A percentile compares a stretch with the other conserved stretches of the same genome.
These are phyloP conservation scores for Chrysocyon brachyurus DNA, from an alignment of 2,797 vertebrate species.

Conservation along the genomic window DNA sequence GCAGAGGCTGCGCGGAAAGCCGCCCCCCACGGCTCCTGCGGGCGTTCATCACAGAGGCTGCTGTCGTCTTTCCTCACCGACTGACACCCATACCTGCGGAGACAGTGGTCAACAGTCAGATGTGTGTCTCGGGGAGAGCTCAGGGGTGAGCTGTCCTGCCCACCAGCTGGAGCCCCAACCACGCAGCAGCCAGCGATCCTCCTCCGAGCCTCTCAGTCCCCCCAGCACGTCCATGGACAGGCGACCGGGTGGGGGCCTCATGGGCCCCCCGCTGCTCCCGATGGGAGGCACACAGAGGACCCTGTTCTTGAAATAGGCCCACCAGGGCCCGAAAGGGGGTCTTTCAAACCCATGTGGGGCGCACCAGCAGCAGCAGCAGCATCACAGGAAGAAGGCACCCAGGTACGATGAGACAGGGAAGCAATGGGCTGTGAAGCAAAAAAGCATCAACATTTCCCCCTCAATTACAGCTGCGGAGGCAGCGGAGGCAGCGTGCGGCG, in stretches of 20 bases:
- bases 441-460: background rate
- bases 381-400: background rate
- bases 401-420: background rate
- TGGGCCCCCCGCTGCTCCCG: background rate
- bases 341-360: background rate
- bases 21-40: conserved; percentile 84
- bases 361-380: background rate
- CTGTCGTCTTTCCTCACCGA: conserved; percentile 85
- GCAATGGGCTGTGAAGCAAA: conserved; percentile 26
- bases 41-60: conserved; percentile 82
- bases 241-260: background rate
- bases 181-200: background rate
- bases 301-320: conserved; percentile 13
- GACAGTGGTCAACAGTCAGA: background rate
- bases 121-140: conserved; percentile 11
- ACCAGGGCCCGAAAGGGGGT: background rate
- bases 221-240: background rate
- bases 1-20: conserved; percentile 83
- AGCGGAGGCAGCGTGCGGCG: background rate
- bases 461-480: background rate
- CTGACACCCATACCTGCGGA: conserved; percentile 85
- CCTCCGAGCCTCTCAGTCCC: background rate
- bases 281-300: background rate
- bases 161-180: conserved; percentile 58
- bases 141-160: background rate